Evolutionary conservation across 2,888 invertebrate genomes (phyloP), one percentile per base, ranked within the genome.

Genomic region (Eristalis pertinax): DNA sequence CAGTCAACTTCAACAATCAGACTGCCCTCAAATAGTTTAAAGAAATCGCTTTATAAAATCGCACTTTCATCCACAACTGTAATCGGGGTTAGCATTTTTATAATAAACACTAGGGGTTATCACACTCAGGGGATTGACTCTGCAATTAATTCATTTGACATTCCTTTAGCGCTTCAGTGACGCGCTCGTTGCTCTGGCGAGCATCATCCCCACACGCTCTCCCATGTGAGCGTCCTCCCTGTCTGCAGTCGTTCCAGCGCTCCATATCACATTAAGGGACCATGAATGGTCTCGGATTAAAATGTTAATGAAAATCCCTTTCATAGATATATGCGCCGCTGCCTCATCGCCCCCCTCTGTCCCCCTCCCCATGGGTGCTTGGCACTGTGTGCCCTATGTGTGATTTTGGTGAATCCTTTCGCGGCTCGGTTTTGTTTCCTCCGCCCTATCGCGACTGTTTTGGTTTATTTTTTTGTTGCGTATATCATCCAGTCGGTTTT

Each of bases 221-320:
- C 26, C 26, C 26, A 58, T 58, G 58, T n/a, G 43, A n/a, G n/a
- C 43, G n/a, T n/a, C n/a, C 43, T 4, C 43, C 43, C 50, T 50
- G 24, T 38, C 63, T 35, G 32, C 26, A 35, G 35, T 19, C 50
- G 60, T 79, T 41, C 41, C 63, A 83, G 64, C 75, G 68, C 72
- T 76, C 73, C 73, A 64, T 80, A 84, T 84, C 68, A 76, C 84
- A 87, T 87, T 80, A 80, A 87, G 84, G 60, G 84, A 84, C 79
- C 84, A 65, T 76, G 84, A 84, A 87, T 87, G 84, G 87, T 43
- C 72, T 72, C 72, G 87, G 84, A 80, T 87, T 87, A 87, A 87
- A 84, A 87, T 87, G 84, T 87, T 87, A 87, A 84, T 87, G 87
- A 87, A 87, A 87, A 87, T 87, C 79, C 75, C 58, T 87, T 87